Evolutionary conservation across 2,797 vertebrate species (phyloP).

Genomic region (Pangasius krempfi): DNA sequence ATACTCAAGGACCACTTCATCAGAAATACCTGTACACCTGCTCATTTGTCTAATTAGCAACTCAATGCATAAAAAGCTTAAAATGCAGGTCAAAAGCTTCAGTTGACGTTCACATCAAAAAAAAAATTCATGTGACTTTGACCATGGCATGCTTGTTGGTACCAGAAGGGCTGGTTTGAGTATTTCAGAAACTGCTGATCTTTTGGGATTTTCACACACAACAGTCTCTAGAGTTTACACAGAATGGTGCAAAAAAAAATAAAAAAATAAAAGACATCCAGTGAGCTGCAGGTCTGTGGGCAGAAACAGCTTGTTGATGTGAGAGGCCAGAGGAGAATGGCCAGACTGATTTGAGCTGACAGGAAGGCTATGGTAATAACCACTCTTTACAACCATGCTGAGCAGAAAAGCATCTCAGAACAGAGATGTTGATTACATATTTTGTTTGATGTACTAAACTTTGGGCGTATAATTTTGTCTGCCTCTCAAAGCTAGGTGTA

Average conservation of each 20-base stretch:
- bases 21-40: not conserved
- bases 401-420: not conserved
- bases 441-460: not conserved
- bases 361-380: not conserved
- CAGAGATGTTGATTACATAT: not conserved
- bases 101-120: not conserved
- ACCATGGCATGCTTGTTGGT: not conserved
- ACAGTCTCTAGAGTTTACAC: not conserved
- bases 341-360: not conserved
- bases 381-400: not conserved
- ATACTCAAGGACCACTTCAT: not conserved
- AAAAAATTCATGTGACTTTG: not conserved
- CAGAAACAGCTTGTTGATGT: not conserved
- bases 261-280: not conserved
- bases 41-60: not conserved
- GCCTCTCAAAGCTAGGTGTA: not conserved
- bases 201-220: not conserved
- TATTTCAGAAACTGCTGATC: not conserved
- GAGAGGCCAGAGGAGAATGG: not conserved
- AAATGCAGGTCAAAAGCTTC: not conserved
- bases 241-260: not conserved
- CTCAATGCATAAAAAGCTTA: not conserved
- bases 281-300: not conserved
- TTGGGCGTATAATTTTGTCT: not conserved
- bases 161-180: not conserved